phyloP scores from a whole-genome alignment of 1,140 invertebrate genomes.

The Steinernema feltiae region DNA sequence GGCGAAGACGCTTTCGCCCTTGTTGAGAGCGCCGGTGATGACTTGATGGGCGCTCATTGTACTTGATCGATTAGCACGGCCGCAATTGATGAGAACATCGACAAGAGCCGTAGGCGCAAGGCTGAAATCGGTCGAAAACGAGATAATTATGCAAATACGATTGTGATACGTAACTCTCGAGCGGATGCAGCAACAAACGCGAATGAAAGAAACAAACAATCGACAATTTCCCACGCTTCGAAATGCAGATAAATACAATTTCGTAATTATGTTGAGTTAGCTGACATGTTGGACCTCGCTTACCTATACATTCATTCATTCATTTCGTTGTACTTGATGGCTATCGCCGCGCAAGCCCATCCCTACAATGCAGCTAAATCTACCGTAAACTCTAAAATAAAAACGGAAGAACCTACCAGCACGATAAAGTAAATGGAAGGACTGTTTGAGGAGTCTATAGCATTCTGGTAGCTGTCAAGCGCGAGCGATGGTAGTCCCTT shows the following conservation, averaged over 20 bases:
- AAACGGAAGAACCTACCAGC: slow-evolving; percentile 41
- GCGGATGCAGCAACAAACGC: neutral
- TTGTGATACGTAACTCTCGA: neutral
- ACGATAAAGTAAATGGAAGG: slow-evolving; percentile 51
- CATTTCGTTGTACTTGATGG: slow-evolving; percentile 33
- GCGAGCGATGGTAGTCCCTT: slow-evolving; percentile 47
- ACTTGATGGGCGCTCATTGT: slow-evolving; percentile 65
- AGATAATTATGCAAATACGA: slow-evolving; percentile 5
- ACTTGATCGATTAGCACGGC: neutral
- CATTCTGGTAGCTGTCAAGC: slow-evolving; percentile 47
- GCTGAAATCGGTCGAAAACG: neutral
- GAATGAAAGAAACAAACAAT: neutral
- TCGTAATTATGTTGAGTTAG: no score
- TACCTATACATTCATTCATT: slow-evolving; percentile 10
- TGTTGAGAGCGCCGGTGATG: slow-evolving; percentile 85
- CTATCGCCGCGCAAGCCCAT: slow-evolving; percentile 51
- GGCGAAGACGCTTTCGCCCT: slow-evolving; percentile 93
- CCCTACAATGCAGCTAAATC: slow-evolving; percentile 52
- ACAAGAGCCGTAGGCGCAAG: neutral
- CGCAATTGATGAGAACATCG: neutral
- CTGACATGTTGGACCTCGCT: no score
- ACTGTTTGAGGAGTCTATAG: slow-evolving; percentile 49
- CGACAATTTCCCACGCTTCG: no score
- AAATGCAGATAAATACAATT: no score
- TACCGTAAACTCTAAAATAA: slow-evolving; percentile 1